Evolutionary conservation across 2,113 vertebrate genomes (phyloP).

Genomic region (Hemibagrus wyckioides): DNA sequence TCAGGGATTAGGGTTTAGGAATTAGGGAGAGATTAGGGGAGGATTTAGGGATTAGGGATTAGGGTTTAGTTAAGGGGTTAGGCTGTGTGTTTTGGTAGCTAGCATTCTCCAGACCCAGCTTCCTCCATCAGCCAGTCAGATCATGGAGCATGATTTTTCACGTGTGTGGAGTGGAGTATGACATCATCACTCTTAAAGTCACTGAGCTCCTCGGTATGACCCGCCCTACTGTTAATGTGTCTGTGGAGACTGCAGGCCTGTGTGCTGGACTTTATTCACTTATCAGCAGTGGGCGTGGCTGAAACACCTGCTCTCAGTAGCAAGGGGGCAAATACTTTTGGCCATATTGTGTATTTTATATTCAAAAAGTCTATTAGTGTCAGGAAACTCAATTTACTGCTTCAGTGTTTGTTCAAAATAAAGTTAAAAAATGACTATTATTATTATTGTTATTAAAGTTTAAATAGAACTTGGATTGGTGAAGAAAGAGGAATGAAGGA

Average conservation of each 20-base stretch:
- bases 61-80: too few species aligned
- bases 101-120: too few species aligned
- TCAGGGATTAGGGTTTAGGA: too few species aligned
- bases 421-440: neutral
- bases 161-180: too few species aligned
- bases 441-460: too few species aligned
- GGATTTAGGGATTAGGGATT: too few species aligned
- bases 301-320: neutral
- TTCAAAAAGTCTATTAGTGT: neutral
- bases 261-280: neutral
- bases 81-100: too few species aligned
- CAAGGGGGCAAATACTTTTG: neutral
- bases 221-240: neutral
- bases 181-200: too few species aligned
- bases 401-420: neutral
- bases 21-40: too few species aligned
- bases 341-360: neutral
- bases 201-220: neutral
- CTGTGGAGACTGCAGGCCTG: neutral
- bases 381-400: neutral
- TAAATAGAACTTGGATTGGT: neutral
- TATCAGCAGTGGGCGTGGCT: neutral
- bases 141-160: too few species aligned
- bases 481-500: neutral
- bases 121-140: too few species aligned